These are phyloP conservation scores for Otolemur crassicaudatus DNA, from an alignment of 2,797 vertebrate genomes.

Conservation along the genomic window DNA sequence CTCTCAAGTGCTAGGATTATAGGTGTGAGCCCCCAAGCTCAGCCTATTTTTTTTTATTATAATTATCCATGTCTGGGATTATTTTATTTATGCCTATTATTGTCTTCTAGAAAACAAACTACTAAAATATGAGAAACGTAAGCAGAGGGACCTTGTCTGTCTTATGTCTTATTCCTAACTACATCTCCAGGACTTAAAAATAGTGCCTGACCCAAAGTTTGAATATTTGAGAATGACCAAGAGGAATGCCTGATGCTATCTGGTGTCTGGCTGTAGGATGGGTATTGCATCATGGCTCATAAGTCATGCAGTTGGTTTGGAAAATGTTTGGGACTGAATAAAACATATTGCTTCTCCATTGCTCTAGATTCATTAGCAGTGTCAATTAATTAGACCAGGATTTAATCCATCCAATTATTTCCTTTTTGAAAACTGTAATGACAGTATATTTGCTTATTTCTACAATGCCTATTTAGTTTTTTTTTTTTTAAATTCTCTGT, in stretches of 20 bases:
- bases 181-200: neutral
- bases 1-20: too few relatives aligned
- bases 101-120: neutral
- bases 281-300: neutral
- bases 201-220: neutral
- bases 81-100: neutral
- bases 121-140: neutral
- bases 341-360: neutral
- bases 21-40: too few relatives aligned
- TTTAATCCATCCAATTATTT: neutral
- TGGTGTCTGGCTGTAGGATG: neutral
- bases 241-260: neutral
- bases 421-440: neutral
- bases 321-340: neutral
- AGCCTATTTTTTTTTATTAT: neutral
- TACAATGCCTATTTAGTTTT: neutral
- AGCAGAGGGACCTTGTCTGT: neutral
- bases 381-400: neutral
- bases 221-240: neutral
- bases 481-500: neutral
- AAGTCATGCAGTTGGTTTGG: neutral
- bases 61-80: neutral
- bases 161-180: neutral
- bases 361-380: neutral
- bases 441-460: constrained; percentile 1